phyloP scores from a whole-genome alignment of 2,797 vertebrate genomes.

The Leptodactylus fallax region DNA sequence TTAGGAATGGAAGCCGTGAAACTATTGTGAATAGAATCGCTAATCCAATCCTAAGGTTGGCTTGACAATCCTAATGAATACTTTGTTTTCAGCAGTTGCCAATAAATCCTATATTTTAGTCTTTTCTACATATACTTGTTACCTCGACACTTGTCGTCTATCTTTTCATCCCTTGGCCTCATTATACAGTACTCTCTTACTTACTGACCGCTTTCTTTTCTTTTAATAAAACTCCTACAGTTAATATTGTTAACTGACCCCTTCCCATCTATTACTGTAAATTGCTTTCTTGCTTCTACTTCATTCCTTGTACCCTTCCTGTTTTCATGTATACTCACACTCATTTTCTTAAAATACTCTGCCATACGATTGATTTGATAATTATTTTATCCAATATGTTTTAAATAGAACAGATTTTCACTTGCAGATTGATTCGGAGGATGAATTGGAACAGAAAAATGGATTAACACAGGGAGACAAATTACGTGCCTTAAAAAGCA shows the following conservation, averaged over 20 bases:
- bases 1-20: too few species aligned
- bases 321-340: background rate
- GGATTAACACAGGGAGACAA: constrained; percentile 93
- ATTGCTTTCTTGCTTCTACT: background rate
- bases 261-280: background rate
- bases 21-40: too few species aligned
- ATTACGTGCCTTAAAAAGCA: constrained; percentile 92
- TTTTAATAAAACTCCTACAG: background rate
- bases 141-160: too few species aligned
- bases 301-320: background rate
- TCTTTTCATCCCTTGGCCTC: too few species aligned
- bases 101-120: too few species aligned
- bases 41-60: too few species aligned
- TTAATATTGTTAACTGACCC: background rate
- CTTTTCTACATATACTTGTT: too few species aligned
- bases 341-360: constrained; percentile 2
- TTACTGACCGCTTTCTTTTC: too few species aligned
- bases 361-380: background rate
- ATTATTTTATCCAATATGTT: background rate
- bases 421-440: constrained; percentile 78
- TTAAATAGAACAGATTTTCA: constrained; percentile 22
- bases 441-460: constrained; percentile 72
- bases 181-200: too few species aligned
- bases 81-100: too few species aligned
- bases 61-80: too few species aligned